These are phyloP conservation scores for Dicentrarchus labrax DNA, from an alignment of 2,113 vertebrate species.

Conservation along the genomic window DNA sequence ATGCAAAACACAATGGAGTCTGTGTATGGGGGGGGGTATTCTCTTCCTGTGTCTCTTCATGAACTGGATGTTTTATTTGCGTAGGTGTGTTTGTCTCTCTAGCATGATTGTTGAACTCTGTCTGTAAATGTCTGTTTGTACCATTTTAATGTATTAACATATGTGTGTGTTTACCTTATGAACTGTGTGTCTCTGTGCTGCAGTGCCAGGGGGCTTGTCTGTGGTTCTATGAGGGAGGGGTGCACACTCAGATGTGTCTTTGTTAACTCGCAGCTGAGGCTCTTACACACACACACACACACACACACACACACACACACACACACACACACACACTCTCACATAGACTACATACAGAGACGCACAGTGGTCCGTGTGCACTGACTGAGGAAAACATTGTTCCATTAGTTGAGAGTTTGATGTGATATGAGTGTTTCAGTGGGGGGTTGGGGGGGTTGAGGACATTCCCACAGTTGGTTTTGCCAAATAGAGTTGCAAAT, in stretches of 20 bases:
- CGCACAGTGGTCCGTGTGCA: neutral
- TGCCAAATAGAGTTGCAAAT: neutral
- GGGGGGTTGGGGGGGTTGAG: neutral
- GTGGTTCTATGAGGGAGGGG: neutral
- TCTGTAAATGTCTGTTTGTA: neutral
- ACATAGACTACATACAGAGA: neutral
- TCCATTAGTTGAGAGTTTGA: neutral
- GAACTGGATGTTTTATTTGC: neutral
- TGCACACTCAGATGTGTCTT: constrained; percentile 22
- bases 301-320: neutral
- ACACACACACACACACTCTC: neutral
- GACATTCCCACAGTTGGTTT: constrained; percentile 5
- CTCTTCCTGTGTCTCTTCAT: neutral
- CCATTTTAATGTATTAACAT: too few species aligned
- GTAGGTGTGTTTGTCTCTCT: neutral
- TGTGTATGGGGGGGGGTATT: neutral
- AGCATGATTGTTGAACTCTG: neutral
- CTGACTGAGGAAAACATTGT: neutral
- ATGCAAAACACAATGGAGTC: constrained; percentile 14
- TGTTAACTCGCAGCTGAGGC: constrained; percentile 45
- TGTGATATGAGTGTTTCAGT: neutral
- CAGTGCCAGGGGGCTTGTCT: neutral
- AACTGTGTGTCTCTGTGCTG: constrained; percentile 29
- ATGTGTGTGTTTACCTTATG: constrained; percentile 13
- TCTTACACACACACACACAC: neutral